phyloP scores from a whole-genome alignment of 1,140 invertebrate species.

The Meteorus sp. region DNA sequence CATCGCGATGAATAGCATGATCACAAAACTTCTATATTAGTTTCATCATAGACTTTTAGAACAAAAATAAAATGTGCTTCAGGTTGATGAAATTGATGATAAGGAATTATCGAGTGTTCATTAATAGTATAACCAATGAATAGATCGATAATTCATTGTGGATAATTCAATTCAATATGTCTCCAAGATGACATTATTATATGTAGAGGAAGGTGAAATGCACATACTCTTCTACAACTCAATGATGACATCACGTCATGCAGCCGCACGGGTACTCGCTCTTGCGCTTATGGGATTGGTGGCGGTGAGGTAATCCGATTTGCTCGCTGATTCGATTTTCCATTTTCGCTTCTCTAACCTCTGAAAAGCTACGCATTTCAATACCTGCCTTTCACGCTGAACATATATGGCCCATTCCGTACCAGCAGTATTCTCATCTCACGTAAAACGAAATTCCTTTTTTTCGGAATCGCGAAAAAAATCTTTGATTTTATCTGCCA shows the following conservation, averaged over 20 bases:
- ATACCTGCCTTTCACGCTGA: constrained; percentile 9
- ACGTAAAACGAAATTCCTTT: constrained; percentile 24
- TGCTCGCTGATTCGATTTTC: constrained; percentile 49
- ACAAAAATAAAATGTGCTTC: too few species aligned
- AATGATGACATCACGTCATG: constrained; percentile 8
- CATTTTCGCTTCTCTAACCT: constrained; percentile 45
- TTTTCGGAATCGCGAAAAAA: background rate
- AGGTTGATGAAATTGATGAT: too few species aligned
- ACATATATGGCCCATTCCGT: background rate
- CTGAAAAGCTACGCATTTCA: constrained; percentile 38
- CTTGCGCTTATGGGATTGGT: constrained; percentile 41
- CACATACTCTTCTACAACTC: background rate
- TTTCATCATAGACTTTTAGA: too few species aligned
- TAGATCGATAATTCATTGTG: too few species aligned
- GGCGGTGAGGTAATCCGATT: constrained; percentile 45
- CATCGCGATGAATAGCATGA: background rate
- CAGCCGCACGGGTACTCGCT: constrained; percentile 27
- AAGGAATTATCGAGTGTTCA: too few species aligned
- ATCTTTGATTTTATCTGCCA: constrained; percentile 10
- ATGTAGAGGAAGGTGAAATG: background rate
- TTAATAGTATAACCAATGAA: too few species aligned
- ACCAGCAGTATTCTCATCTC: background rate
- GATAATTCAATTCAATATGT: background rate
- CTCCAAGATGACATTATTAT: background rate
- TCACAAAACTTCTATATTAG: background rate